Conservation (phyloP, 2,888 invertebrate genomes). For the Cosmia trapezina region DNA sequence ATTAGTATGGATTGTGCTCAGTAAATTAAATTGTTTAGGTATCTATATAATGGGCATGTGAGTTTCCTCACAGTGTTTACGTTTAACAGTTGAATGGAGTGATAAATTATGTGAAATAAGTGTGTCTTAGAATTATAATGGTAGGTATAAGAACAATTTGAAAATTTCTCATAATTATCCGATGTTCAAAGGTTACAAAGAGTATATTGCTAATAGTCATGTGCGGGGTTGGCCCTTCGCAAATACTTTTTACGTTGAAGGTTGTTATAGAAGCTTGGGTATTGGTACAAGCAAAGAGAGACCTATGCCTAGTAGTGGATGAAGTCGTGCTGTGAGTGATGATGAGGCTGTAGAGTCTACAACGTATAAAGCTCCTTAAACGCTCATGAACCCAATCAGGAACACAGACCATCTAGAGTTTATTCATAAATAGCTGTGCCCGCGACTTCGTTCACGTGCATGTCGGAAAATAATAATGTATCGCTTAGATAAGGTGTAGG, state of each 20-base stretch:
- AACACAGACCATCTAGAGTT: not conserved
- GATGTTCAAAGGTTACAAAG: not conserved
- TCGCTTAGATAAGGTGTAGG: no score
- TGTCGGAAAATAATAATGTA: no score
- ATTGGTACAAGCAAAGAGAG: not conserved
- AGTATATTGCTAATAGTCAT: not conserved
- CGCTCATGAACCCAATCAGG: not conserved
- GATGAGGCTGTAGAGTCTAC: no score
- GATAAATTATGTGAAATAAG: slow-evolving; percentile 14
- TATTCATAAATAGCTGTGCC: no score
- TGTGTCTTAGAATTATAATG: not conserved
- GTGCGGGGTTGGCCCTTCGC: not conserved
- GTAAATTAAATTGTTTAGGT: not conserved
- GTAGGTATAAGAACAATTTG: not conserved
- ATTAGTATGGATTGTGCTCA: no score
- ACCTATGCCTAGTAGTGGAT: not conserved
- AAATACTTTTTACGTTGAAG: not conserved
- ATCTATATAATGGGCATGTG: slow-evolving; percentile 7
- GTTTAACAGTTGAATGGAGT: slow-evolving; percentile 23
- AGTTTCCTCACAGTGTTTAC: slow-evolving; percentile 8
- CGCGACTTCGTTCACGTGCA: no score
- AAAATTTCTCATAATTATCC: not conserved
- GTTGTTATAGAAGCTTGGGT: not conserved
- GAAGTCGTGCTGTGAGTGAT: not conserved
- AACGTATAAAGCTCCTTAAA: not conserved